Conservation (phyloP, 1,140 invertebrate species). For the Batillaria attramentaria region DNA sequence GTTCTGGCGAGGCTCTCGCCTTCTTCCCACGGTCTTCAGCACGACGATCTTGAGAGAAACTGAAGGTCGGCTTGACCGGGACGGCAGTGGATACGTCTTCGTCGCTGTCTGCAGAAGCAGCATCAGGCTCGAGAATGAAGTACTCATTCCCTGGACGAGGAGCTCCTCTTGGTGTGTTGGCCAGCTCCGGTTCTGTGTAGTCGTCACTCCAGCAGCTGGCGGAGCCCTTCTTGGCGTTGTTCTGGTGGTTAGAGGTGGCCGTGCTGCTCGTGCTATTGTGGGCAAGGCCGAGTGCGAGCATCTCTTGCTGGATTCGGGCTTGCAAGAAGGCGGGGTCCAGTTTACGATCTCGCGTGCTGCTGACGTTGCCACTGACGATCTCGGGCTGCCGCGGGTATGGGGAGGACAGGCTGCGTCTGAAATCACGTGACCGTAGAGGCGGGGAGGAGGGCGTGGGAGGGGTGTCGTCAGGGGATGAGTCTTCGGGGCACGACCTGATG, state of each 20-base stretch:
- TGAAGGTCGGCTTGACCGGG: no score
- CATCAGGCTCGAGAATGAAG: conserved; percentile 14
- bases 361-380: no score
- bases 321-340: neutral
- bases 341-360: neutral
- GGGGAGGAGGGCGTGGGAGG: neutral
- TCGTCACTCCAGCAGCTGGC: no score
- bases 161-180: no score
- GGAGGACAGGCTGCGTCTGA: conserved; percentile 15
- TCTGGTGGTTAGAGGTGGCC: neutral
- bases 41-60: no score
- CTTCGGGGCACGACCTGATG: neutral
- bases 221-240: neutral
- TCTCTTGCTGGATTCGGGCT: conserved; percentile 21
- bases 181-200: no score
- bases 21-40: no score
- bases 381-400: neutral
- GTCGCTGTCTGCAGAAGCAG: neutral
- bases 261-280: neutral
- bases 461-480: neutral
- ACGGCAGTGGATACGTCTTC: neutral
- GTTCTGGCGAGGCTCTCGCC: no score
- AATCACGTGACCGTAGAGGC: no score
- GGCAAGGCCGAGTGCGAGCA: conserved; percentile 6
- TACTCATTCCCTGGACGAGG: conserved; percentile 5